Conservation (phyloP, 2,797 vertebrate species). For the Pseudochirops corinnae region DNA sequence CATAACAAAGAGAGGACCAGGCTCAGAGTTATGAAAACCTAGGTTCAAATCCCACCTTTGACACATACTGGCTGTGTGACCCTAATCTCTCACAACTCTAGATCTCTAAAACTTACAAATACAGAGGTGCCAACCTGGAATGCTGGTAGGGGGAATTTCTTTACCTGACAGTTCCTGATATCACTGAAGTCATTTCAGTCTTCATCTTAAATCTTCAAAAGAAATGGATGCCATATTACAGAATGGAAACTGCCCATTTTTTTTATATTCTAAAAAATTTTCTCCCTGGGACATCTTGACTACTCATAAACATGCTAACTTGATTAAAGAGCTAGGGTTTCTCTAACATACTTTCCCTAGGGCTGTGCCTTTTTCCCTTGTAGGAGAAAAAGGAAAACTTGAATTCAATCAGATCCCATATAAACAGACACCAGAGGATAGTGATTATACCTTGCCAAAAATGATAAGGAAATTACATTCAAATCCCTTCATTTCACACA, state of each 20-base stretch:
- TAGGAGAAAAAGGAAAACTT: background rate
- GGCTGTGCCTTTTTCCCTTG: background rate
- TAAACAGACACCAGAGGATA: slow-evolving; percentile 3
- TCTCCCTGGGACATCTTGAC: background rate
- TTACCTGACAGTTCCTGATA: background rate
- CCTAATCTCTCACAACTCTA: background rate
- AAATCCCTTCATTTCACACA: background rate
- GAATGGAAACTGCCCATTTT: background rate
- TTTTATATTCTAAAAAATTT: background rate
- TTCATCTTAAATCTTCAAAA: background rate
- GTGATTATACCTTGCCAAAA: background rate
- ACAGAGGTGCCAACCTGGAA: background rate
- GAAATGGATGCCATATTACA: background rate
- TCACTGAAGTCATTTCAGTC: background rate
- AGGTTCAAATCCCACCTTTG: background rate
- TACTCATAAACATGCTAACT: background rate
- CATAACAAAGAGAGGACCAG: background rate
- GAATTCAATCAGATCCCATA: background rate
- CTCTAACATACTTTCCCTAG: background rate
- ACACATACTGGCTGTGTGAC: background rate
- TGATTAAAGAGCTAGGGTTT: background rate
- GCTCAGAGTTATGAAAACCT: background rate
- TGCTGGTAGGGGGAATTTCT: background rate
- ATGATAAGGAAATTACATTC: background rate
- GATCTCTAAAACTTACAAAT: background rate